Base-by-base conservation (phyloP, 2,797 vertebrate genomes). In the Lacerta bilineata region DNA sequence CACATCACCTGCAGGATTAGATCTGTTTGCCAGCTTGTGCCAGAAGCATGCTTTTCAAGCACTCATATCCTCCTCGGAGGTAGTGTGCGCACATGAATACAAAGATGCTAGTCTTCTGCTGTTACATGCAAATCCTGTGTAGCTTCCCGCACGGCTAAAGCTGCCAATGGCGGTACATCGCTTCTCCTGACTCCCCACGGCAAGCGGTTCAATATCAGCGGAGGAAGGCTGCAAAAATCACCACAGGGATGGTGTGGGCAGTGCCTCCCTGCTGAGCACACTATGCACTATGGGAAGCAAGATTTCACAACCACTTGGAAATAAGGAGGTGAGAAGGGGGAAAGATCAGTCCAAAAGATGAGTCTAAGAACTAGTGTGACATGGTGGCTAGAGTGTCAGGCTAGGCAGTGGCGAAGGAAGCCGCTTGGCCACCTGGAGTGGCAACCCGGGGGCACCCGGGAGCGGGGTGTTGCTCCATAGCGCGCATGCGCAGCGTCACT, bases 1-100 rank as follows among this genome's bases (percentile, higher is more conserved):
- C 33, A n/a, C 69, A 6, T 72, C 88, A 85, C 82, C 83, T 92
- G 91, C 79, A 88, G 84, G 89, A 90, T 77, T 61, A 94, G 71
- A 88, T 29, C 83, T 33, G 0, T 89, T 91, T 93, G 87, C 61
- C n/a, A 86, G 89, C 64, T 81, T 82, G 29, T 74, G 80, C 71
- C 84, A 87, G 64, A 78, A 39, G 25, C 33, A 87, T 79, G 46
- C 76, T 92, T 55, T 91, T 89, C 84, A 87, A 87, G 75, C 18
- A 84, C 64, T 83, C 88, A 82, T 2, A 1, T 89, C 27, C 59
- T 85, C 50, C 82, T 87, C 55, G 43, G 77, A 92, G 83, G 36
- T 85, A 75, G 71, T 75, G 36, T 55, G 55, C 36, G 66, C 46
- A 27, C 76, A 61, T 55, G 84, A 84, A 88, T 59, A 92, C 88